Base-by-base conservation (phyloP, 1,140 invertebrate genomes). In the Thereuonema tuberculata region DNA sequence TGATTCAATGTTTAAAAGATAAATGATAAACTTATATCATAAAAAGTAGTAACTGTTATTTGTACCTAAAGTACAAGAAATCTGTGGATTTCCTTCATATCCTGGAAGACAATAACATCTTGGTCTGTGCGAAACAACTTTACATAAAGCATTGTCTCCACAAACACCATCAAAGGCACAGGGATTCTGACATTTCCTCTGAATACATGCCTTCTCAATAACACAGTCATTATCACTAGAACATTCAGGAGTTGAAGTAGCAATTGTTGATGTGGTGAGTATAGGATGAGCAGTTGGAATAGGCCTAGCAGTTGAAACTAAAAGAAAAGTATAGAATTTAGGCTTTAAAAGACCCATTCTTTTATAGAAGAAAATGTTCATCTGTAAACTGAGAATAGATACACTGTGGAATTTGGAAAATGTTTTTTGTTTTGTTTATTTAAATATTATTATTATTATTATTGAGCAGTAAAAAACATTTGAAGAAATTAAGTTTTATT, bases 211-310 rank as follows among this genome's bases (percentile, higher is more conserved):
- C 78, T 89, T 87, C 75, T 92, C 87, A 75, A 85, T 84, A 62
- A 87, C 82, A 78, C 91, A 94, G 76, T 92, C 88, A 77, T 81
- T 80, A 80, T 93, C 87, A 73, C 82, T 85, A 75, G 84, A 84
- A 78, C 90, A 93, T 82, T 89, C 84, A 78, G 84, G 78, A 87
- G 87, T 89, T 82, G 68, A 71, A 59, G 58, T 61, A 26, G 46
- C 3, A 53, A 49, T 52, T 43, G n/a, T 24, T 54, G 56, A 15
- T 12, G 56, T n/a, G 48, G 49, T 52, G 46, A 61, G 43, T 47
- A 67, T 66, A 50, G 48, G 48, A 24, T 60, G 28, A 59, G 47
- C 23, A 59, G 49, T 25, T 1, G 43, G 23, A 49, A 12, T 28
- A 5, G 17, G 3, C 15, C 14, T 53, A 55, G 53, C 53, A 43